Base-by-base conservation (phyloP, 2,113 vertebrate genomes). In the Paratilapia polleni region DNA sequence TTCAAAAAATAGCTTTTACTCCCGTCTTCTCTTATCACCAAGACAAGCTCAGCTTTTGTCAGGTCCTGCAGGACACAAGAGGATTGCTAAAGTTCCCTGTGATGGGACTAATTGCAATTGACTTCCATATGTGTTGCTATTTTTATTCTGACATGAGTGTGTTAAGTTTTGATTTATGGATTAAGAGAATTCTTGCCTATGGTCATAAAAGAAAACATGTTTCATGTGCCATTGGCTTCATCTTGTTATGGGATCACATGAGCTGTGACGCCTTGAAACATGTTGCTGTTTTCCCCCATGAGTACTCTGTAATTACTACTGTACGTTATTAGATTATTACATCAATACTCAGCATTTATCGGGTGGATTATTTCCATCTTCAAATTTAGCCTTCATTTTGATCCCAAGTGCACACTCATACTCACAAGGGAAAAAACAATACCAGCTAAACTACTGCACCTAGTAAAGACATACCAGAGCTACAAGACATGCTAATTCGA, bases 1-100 rank as follows among this genome's bases (percentile, higher is more conserved):
- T 76, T 84, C 24, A 74, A 62, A 61, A 80, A 78, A 87, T 13
- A 1, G 13, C 17, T 54, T 85, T 83, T 70, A 14, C 41, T 38
- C 12, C 13, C 62, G 36, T 75, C 77, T 41, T 41, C 56, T 87
- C 70, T 74, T 13, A 73, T 70, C 54, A 6, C 31, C n/a, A 41
- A 68, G 41, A 20, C 60, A 59, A 54, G n/a, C 24, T 36, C 28
- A 20, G 8, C 28, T 78, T 76, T 83, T 78, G 59, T 75, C 56
- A 12, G 68, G 24, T 43, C 47, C 56, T 64, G 15, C n/a, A 54
- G 6, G 74, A 57, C 49, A 20, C 41, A 59, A 63, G 58, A 58
- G 17, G 56, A 26, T 22, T 10, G n/a, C 8, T n/a, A 10, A 28
- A 64, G 36, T 77, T 64, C 61, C 3, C 58, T 1, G 26, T 17